These are phyloP conservation scores for Alcis repandata DNA, from an alignment of 2,888 invertebrate species.

Conservation along the genomic window DNA sequence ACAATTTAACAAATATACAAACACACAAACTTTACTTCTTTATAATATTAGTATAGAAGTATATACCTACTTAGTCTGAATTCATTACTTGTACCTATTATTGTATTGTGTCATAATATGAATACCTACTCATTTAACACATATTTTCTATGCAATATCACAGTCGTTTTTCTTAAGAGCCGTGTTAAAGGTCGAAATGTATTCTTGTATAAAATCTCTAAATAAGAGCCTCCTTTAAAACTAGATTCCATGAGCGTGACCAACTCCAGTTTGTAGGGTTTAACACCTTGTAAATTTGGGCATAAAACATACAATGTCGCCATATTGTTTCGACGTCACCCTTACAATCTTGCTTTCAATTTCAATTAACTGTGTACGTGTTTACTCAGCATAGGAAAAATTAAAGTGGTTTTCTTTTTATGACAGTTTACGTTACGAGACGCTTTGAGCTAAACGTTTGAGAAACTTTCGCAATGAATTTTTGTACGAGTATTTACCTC, in stretches of 20 bases:
- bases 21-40: too few species aligned
- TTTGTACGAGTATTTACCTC: too few species aligned
- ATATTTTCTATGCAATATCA: too few species aligned
- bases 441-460: background rate
- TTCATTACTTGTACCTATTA: too few species aligned
- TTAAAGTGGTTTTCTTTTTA: slow-evolving; percentile 23
- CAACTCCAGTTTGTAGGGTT: slow-evolving; percentile 64
- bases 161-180: too few species aligned
- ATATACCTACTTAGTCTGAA: too few species aligned
- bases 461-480: too few species aligned
- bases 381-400: slow-evolving; percentile 30
- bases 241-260: slow-evolving; percentile 80
- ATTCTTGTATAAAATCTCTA: background rate
- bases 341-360: slow-evolving; percentile 61
- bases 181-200: background rate
- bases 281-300: slow-evolving; percentile 79
- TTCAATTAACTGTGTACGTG: slow-evolving; percentile 53
- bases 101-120: too few species aligned
- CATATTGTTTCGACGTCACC: slow-evolving; percentile 57
- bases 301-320: slow-evolving; percentile 82
- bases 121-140: too few species aligned
- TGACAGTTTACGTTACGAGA: background rate
- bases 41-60: too few species aligned
- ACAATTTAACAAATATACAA: too few species aligned
- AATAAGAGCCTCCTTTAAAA: slow-evolving; percentile 33